These are phyloP conservation scores for Lepilemur ruficaudatus DNA, from an alignment of 2,797 vertebrate genomes.

Conservation along the genomic window DNA sequence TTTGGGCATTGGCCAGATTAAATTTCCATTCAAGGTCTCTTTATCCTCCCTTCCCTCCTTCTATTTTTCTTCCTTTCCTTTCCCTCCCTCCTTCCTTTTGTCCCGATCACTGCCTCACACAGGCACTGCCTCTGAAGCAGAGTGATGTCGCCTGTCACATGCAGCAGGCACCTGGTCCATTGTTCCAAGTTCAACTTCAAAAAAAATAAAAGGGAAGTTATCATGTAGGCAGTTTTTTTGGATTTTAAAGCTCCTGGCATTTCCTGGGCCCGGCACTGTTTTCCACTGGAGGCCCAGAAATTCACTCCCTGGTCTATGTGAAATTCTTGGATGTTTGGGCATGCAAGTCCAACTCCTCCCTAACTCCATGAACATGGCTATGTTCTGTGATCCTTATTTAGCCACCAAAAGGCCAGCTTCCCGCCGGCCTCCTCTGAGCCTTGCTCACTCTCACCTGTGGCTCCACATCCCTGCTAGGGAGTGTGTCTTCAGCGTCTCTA, in stretches of 20 bases:
- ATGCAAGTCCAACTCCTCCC: constrained; percentile 58
- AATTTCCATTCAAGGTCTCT: constrained; percentile 68
- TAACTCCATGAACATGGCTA: not conserved
- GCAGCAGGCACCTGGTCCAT: constrained; percentile 60
- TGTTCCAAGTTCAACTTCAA: constrained; percentile 70
- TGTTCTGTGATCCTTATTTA: not conserved
- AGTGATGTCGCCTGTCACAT: constrained; percentile 31
- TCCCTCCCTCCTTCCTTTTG: constrained; percentile 3
- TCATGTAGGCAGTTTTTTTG: constrained; percentile 38
- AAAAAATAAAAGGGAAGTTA: constrained; percentile 76
- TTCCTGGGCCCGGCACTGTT: constrained; percentile 52
- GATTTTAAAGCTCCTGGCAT: constrained; percentile 49
- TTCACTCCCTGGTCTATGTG: constrained; percentile 40
- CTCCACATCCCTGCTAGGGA: not conserved
- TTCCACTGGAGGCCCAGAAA: constrained; percentile 23
- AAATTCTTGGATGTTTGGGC: constrained; percentile 39
- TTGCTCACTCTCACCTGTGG: not conserved
- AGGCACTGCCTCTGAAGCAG: constrained; percentile 63
- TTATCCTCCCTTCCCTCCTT: constrained; percentile 2
- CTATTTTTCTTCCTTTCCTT: constrained; percentile 1
- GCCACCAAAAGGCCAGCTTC: not conserved
- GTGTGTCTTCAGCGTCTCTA: not conserved
- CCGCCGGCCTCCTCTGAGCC: not conserved
- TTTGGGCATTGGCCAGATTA: constrained; percentile 56
- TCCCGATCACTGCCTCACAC: constrained; percentile 30